Evolutionary conservation across 1,140 invertebrate species (phyloP).

Genomic region (Lethocerus indicus): DNA sequence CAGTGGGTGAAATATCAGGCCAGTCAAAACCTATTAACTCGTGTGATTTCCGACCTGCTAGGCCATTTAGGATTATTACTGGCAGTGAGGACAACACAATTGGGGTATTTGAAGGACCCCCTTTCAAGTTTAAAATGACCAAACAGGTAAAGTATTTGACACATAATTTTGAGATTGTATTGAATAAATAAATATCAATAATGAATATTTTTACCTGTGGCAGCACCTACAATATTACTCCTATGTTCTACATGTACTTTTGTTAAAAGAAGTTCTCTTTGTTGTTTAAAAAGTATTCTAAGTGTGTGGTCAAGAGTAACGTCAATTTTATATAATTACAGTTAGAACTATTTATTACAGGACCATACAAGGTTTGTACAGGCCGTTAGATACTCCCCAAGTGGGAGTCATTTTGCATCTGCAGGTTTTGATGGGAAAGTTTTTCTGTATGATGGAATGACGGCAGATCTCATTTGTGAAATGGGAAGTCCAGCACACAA

Average conservation of each 20-base stretch:
- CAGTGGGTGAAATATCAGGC: conserved; percentile 91
- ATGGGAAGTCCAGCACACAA: conserved; percentile 59
- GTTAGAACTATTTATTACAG: conserved; percentile 35
- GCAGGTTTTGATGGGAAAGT: conserved; percentile 96
- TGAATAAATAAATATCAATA: too few species aligned
- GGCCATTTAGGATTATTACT: conserved; percentile 88
- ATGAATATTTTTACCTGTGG: too few species aligned
- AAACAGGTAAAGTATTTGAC: conserved; percentile 48
- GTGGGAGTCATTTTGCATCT: conserved; percentile 82
- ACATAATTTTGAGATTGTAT: too few species aligned
- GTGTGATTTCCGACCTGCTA: conserved; percentile 73
- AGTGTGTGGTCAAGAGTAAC: too few species aligned
- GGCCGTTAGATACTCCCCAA: conserved; percentile 83
- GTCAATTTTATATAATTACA: too few species aligned
- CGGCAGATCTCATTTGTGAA: conserved; percentile 65
- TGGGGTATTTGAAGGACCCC: conserved; percentile 90
- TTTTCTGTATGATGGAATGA: conserved; percentile 76
- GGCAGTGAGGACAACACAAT: conserved; percentile 94
- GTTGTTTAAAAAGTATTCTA: too few species aligned
- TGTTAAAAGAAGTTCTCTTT: too few species aligned
- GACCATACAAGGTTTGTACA: conserved; percentile 93
- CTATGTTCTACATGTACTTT: too few species aligned
- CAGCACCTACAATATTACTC: too few species aligned
- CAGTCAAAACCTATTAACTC: conserved; percentile 94
- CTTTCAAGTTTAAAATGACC: conserved; percentile 92